Conservation (phyloP, 2,888 invertebrate genomes). For the Doris montereyensis region DNA sequence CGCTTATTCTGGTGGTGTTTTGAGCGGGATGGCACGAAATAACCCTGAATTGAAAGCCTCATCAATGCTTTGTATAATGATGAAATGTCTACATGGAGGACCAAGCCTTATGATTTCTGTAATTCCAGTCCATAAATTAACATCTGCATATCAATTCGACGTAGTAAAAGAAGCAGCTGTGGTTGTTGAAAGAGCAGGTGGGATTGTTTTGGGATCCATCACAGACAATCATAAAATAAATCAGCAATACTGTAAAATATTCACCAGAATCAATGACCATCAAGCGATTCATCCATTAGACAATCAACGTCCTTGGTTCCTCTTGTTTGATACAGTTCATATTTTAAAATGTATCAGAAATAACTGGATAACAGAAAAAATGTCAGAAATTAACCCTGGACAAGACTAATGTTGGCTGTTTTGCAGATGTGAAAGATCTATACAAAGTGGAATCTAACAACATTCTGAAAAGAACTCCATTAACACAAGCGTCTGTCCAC, state of each 20-base stretch:
- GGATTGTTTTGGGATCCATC: conserved; percentile 2
- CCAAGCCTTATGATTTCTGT: conserved; percentile 21
- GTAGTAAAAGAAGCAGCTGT: conserved; percentile 6
- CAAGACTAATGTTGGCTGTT: neutral
- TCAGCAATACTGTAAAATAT: conserved; percentile 11
- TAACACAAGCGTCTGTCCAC: too few species aligned
- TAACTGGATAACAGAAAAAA: conserved; percentile 27
- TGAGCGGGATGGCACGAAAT: conserved; percentile 16
- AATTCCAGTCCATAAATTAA: conserved; percentile 10
- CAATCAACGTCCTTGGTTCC: neutral
- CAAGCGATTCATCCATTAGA: neutral
- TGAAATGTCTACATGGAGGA: conserved; percentile 17
- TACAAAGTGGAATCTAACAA: neutral
- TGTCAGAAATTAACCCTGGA: neutral
- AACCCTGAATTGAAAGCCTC: neutral
- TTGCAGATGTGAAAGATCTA: neutral
- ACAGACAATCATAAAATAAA: conserved; percentile 22
- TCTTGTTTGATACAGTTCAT: conserved; percentile 15
- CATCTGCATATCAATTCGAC: conserved; percentile 8
- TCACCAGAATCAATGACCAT: neutral
- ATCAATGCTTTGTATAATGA: conserved; percentile 19
- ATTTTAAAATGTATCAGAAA: conserved; percentile 18
- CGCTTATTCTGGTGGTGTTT: neutral
- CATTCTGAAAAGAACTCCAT: too few species aligned
- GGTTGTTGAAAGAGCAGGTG: conserved; percentile 13